Base-by-base conservation (phyloP, 2,113 vertebrate genomes). In the Platysteira castanea region DNA sequence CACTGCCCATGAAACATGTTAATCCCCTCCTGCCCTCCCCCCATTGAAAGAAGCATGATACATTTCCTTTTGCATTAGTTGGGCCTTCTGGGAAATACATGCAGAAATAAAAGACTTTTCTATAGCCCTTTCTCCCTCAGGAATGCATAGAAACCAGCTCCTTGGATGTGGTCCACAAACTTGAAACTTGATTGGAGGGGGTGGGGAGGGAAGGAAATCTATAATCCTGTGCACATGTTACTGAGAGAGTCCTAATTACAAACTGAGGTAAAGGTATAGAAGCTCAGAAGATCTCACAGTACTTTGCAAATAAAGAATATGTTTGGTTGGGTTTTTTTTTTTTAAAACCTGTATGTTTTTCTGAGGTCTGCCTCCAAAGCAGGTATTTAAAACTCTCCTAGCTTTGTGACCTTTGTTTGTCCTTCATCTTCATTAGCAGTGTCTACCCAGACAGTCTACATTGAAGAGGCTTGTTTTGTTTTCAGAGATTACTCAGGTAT, bases 41-140 rank as follows among this genome's bases (percentile, higher is more conserved):
- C 85, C 54, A 92, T 56, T 95, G 76, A 90, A 90, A 95, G 84
- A 70, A 78, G 80, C 49, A 47, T 42, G 86, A 93, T 97, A 81
- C 39, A 28, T 95, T 97, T 96, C 78, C 68, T 94, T 92, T 85
- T 79, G 80, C 93, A 88, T 95, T 95, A 95, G 81, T 87, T 84
- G 81, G 91, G 87, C 80, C 95, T 96, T 97, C 85, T 97, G 95
- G 95, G 97, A 97, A 96, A 96, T 97, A 93, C 83, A 90, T 92
- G 84, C 75, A 89, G 91, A 92, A 97, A 97, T 96, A 87, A 96
- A 97, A 94, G 93, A 75, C 90, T 94, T 94, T 95, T 96, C 87
- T 97, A 77, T 87, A 94, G 78, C 65, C 87, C 46, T 85, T 96
- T 95, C 77, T 89, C 96, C 90, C 91, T 84, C 61, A 90, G 87